A percentile compares a stretch with the other conserved stretches of the same genome.
Evolutionary conservation across 2,888 invertebrate species (phyloP).

Genomic region (Calameuta idolon): DNA sequence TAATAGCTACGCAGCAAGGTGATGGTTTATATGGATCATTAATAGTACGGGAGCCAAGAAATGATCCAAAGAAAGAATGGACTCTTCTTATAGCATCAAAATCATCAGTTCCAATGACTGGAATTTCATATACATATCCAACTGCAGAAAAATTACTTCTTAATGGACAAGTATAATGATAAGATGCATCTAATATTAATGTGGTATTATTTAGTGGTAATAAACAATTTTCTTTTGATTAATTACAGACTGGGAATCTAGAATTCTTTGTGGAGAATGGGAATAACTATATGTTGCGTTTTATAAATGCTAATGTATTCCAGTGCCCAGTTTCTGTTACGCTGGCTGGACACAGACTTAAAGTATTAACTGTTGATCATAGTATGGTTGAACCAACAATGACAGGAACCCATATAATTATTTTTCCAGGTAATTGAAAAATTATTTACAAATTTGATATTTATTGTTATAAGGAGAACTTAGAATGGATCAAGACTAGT

Average conservation of each 20-base stretch:
- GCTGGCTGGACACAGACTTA: slow-evolving; percentile 69
- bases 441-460: background rate
- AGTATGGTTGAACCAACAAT: slow-evolving; percentile 67
- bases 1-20: slow-evolving; percentile 72
- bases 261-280: slow-evolving; percentile 63
- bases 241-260: slow-evolving; percentile 27
- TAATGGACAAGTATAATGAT: slow-evolving; percentile 63
- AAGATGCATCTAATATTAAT: background rate
- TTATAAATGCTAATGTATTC: slow-evolving; percentile 71
- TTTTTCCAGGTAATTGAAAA: slow-evolving; percentile 69
- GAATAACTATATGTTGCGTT: slow-evolving; percentile 69
- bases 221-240: slow-evolving; percentile 18
- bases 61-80: slow-evolving; percentile 66
- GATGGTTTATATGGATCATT: slow-evolving; percentile 74
- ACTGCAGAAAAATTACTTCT: slow-evolving; percentile 66
- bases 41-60: slow-evolving; percentile 70
- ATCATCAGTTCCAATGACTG: slow-evolving; percentile 71
- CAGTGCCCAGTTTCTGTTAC: slow-evolving; percentile 70
- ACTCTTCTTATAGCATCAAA: slow-evolving; percentile 71
- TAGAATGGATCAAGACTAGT: background rate
- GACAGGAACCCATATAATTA: slow-evolving; percentile 60
- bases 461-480: background rate
- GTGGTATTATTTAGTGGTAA: background rate
- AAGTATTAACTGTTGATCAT: slow-evolving; percentile 70
- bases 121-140: slow-evolving; percentile 57